Evolutionary conservation across 1,140 invertebrate species (phyloP).

Genomic region (Pachypsylla venusta): DNA sequence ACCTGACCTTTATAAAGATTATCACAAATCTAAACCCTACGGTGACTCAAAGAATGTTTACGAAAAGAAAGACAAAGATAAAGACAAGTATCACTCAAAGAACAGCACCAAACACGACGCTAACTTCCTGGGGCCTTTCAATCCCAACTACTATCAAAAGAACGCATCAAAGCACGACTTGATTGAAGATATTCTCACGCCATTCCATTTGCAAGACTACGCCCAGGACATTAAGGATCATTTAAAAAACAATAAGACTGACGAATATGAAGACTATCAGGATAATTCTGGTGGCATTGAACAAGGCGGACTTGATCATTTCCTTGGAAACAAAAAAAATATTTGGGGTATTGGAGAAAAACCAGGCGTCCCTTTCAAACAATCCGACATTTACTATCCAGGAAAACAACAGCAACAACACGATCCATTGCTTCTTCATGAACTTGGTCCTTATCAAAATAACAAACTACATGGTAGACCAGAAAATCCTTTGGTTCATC

Average conservation of each 20-base stretch:
- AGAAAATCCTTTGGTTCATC: background rate
- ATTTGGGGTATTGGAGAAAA: conserved; percentile 2
- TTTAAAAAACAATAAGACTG: conserved; percentile 2
- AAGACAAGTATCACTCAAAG: conserved; percentile 10
- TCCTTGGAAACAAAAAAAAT: background rate
- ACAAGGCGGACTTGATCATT: background rate
- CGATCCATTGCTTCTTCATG: background rate
- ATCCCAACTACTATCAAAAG: conserved; percentile 18
- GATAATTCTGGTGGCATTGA: background rate
- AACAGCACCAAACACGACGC: conserved; percentile 2
- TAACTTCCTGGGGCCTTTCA: conserved; percentile 21
- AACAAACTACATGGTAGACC: background rate
- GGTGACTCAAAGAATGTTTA: conserved; percentile 4
- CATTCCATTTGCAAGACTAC: conserved; percentile 14
- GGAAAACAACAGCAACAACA: background rate
- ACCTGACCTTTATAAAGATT: background rate
- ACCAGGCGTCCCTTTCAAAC: background rate
- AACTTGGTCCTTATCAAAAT: background rate
- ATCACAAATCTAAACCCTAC: conserved; percentile 3
- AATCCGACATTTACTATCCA: background rate
- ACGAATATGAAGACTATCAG: conserved; percentile 3
- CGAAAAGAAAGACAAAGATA: conserved; percentile 12
- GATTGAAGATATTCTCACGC: conserved; percentile 12
- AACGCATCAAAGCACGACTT: conserved; percentile 13
- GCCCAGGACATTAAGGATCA: conserved; percentile 15